A percentile compares a stretch with the other conserved stretches of the same genome.
These are phyloP conservation scores for Mirounga angustirostris DNA, from an alignment of 2,113 vertebrate species.

Conservation along the genomic window DNA sequence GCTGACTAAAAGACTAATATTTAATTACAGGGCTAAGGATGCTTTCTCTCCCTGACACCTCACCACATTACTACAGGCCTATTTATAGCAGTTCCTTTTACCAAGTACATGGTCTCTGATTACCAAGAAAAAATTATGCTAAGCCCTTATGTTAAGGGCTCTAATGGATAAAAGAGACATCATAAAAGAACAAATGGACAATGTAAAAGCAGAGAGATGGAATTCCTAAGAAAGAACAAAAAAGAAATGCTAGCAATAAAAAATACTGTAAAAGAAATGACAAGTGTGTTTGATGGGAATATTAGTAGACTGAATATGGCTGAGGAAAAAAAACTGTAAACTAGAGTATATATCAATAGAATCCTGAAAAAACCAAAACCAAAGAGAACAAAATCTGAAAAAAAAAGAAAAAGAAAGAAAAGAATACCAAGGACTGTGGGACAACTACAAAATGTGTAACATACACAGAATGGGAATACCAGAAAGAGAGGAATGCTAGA, in stretches of 20 bases:
- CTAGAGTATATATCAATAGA: not conserved
- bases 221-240: not conserved
- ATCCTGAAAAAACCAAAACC: not conserved
- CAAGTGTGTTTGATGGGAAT: not conserved
- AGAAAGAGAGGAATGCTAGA: not conserved
- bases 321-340: not conserved
- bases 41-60: too few species aligned
- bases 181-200: not conserved
- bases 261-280: not conserved
- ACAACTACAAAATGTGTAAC: not conserved
- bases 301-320: not conserved
- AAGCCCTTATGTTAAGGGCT: not conserved
- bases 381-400: not conserved
- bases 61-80: not conserved
- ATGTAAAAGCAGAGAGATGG: not conserved
- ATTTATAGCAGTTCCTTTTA: not conserved
- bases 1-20: not conserved
- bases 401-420: not conserved
- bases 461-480: not conserved
- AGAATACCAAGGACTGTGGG: not conserved
- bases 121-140: not conserved
- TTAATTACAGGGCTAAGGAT: not conserved
- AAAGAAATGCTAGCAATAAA: not conserved
- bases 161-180: not conserved
- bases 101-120: not conserved